Evolutionary conservation across 2,113 vertebrate genomes (phyloP).

Genomic region (Lagenorhynchus albirostris): DNA sequence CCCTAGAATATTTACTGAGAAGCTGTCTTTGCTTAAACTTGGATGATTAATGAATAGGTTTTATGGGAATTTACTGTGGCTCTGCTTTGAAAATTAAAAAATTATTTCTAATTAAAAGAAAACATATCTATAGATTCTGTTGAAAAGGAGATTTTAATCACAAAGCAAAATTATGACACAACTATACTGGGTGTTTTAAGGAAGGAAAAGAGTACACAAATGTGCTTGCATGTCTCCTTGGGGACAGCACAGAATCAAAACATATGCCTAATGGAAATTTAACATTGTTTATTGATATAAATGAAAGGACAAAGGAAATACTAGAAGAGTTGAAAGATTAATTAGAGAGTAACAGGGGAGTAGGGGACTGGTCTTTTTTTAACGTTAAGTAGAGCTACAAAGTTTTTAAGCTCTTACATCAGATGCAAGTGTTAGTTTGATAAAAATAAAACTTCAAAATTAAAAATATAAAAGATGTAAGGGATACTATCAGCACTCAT

Average conservation of each 20-base stretch:
- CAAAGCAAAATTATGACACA: neutral
- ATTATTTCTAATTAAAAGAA: neutral
- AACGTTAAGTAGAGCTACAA: neutral
- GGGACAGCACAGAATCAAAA: neutral
- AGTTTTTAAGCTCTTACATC: neutral
- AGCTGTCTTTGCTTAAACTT: neutral
- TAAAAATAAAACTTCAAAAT: constrained; percentile 21
- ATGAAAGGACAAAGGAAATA: neutral
- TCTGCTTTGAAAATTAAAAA: neutral
- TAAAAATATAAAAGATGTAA: constrained; percentile 9
- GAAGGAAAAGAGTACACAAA: neutral
- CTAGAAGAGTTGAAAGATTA: neutral
- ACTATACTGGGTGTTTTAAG: neutral
- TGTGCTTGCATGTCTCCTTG: neutral
- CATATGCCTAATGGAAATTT: neutral
- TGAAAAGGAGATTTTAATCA: neutral
- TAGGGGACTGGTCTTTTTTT: neutral
- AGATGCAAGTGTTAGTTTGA: neutral
- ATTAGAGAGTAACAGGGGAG: neutral
- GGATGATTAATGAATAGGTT: neutral
- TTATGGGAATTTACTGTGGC: neutral
- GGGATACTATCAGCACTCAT: neutral
- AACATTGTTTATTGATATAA: neutral
- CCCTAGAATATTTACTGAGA: neutral
- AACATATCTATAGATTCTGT: neutral